Conservation (phyloP, 2,797 vertebrate species). For the Oreochromis grahami region DNA sequence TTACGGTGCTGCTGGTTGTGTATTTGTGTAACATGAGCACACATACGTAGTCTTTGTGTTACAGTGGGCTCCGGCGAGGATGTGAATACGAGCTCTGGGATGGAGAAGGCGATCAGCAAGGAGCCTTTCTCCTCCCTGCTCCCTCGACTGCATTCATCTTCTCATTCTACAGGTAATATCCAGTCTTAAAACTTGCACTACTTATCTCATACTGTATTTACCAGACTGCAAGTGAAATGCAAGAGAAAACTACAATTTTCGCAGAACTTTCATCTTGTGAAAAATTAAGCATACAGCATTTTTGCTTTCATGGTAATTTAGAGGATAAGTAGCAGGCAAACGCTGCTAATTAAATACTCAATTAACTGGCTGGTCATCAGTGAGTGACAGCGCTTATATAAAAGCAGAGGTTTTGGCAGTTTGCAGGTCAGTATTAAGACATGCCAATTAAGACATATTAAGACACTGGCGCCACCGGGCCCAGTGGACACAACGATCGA, state of each 20-base stretch:
- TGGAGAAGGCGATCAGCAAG: slow-evolving; percentile 1
- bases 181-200: not conserved
- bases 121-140: not conserved
- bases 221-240: not conserved
- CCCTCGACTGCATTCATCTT: not conserved
- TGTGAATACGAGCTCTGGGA: slow-evolving; percentile 4
- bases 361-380: not conserved
- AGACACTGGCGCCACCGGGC: too few relatives aligned
- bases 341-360: not conserved
- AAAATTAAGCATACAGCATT: not conserved
- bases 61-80: slow-evolving; percentile 6
- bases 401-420: not conserved
- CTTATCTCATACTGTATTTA: not conserved
- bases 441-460: too few relatives aligned
- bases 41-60: not conserved
- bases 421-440: not conserved
- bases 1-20: not conserved
- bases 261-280: not conserved
- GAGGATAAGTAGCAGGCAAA: not conserved
- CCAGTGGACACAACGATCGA: too few relatives aligned
- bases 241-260: not conserved
- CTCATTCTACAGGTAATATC: slow-evolving; percentile 11
- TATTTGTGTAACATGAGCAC: not conserved
- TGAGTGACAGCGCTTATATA: not conserved
- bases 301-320: not conserved